Percentiles rank a stretch among this genome's conserved stretches.
Evolutionary conservation across 2,113 vertebrate species (phyloP).

Genomic region (Albula glossodonta): DNA sequence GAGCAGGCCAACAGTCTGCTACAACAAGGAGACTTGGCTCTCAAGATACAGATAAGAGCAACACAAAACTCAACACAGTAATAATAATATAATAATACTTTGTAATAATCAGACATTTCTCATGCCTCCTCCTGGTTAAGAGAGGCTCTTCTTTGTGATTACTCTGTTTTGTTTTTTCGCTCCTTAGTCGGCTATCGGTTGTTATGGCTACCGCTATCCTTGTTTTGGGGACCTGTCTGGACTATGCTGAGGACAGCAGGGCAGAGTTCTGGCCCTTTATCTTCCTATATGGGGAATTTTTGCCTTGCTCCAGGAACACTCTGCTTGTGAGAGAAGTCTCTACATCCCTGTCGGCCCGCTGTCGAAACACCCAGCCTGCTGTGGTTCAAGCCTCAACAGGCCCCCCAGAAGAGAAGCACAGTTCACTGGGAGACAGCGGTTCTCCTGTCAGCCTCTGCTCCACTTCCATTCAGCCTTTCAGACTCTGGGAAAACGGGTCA

Average conservation of each 20-base stretch:
- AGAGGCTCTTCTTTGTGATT: not conserved
- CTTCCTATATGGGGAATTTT: not conserved
- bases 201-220: not conserved
- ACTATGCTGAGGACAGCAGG: not conserved
- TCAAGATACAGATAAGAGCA: not conserved
- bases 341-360: not conserved
- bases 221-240: conserved; percentile 17
- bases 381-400: not conserved
- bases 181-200: not conserved
- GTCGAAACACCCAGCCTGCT: conserved; percentile 1
- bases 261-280: not conserved
- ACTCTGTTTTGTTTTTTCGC: not conserved
- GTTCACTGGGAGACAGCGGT: not conserved
- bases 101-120: conserved; percentile 1
- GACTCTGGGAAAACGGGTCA: not conserved
- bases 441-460: not conserved
- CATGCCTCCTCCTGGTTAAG: not conserved
- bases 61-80: not conserved
- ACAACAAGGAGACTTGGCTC: not conserved
- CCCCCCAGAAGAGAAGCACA: not conserved
- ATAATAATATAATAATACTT: not conserved
- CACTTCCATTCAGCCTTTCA: not conserved
- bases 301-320: not conserved
- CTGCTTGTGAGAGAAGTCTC: not conserved
- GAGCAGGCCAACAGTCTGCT: not conserved